phyloP scores from a whole-genome alignment of 2,113 vertebrate species.

The Gila orcuttii region DNA sequence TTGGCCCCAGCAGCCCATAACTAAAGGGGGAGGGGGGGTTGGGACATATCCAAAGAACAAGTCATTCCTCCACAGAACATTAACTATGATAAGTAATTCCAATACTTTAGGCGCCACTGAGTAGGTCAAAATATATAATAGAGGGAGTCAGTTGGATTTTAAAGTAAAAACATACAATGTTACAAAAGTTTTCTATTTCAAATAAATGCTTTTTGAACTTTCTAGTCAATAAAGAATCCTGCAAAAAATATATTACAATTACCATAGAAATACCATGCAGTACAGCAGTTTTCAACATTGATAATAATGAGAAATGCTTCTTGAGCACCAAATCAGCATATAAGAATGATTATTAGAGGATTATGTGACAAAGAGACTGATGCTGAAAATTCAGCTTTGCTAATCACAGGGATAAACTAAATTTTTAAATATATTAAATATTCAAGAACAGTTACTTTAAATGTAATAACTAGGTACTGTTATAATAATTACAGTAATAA shows the following conservation, averaged over 20 bases:
- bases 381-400: background rate
- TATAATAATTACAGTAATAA: too few species aligned
- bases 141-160: too few species aligned
- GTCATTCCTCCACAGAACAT: background rate
- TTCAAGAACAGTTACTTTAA: background rate
- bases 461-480: too few species aligned
- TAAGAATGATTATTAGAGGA: background rate
- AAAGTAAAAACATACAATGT: background rate
- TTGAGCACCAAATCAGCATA: background rate
- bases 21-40: conserved; percentile 56
- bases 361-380: background rate
- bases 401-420: background rate
- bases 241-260: background rate
- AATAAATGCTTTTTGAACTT: background rate
- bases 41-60: background rate
- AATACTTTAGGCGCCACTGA: background rate
- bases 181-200: background rate
- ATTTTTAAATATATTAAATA: background rate
- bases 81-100: background rate
- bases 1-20: conserved; percentile 80
- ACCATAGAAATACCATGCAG: too few species aligned
- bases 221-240: background rate
- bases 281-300: background rate
- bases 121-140: too few species aligned
- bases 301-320: background rate